Percentiles rank a stretch among this genome's conserved stretches.
Conservation (phyloP, 2,888 invertebrate genomes). For the Pandemis corylana region DNA sequence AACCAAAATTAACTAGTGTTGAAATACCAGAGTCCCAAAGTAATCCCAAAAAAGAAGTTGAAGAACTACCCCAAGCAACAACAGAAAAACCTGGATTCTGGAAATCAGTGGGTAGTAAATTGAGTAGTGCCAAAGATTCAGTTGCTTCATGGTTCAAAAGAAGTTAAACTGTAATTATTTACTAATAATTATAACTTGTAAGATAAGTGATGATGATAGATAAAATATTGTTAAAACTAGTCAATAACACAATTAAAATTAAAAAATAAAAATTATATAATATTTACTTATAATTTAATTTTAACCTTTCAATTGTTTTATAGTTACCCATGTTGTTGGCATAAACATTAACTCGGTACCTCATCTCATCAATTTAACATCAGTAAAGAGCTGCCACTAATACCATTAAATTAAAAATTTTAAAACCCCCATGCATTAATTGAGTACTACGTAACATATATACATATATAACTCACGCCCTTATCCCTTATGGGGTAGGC, state of each 20-base stretch:
- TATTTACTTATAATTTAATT: not conserved
- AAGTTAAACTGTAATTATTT: conserved; percentile 47
- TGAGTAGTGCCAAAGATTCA: conserved; percentile 80
- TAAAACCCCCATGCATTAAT: too few relatives aligned
- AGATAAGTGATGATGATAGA: conserved; percentile 1
- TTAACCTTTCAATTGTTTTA: not conserved
- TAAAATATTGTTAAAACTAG: conserved; percentile 37
- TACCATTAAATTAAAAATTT: too few relatives aligned
- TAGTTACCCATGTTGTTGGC: too few relatives aligned
- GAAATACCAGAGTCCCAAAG: conserved; percentile 31
- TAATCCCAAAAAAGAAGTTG: conserved; percentile 42
- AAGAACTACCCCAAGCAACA: conserved; percentile 52
- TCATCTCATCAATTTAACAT: too few relatives aligned
- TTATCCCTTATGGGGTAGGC: too few relatives aligned
- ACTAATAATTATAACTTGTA: conserved; percentile 26
- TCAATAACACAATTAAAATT: conserved; percentile 33
- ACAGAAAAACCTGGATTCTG: conserved; percentile 82
- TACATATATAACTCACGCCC: too few relatives aligned
- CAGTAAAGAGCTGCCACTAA: too few relatives aligned
- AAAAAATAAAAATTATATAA: not conserved
- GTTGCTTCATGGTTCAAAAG: conserved; percentile 81
- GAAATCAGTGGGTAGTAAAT: conserved; percentile 81
- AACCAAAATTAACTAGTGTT: conserved; percentile 25
- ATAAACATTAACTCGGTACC: too few relatives aligned
- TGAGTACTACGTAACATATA: too few relatives aligned